phyloP scores from a whole-genome alignment of 2,797 vertebrate species.

The Hylomyscus alleni region DNA sequence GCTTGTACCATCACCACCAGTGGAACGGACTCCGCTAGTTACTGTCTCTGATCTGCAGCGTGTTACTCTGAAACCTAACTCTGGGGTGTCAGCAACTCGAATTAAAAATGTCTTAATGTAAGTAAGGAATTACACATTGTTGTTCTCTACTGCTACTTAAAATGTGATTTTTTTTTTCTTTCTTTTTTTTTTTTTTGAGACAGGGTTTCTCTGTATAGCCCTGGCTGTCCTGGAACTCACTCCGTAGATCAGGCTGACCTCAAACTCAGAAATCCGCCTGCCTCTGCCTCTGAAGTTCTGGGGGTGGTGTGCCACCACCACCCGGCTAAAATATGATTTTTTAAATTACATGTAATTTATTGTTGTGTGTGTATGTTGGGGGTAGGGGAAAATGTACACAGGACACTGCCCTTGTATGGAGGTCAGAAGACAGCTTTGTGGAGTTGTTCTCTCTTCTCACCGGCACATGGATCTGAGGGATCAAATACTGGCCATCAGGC shows the following conservation, averaged over 20 bases:
- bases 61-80: slow-evolving; percentile 88
- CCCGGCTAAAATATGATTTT: not conserved
- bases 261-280: no score
- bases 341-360: not conserved
- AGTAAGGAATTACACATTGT: slow-evolving; percentile 87
- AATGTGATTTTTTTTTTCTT: not conserved
- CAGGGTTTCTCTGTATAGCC: no score
- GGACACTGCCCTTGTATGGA: not conserved
- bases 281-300: no score
- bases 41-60: slow-evolving; percentile 91
- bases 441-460: not conserved
- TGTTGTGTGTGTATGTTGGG: not conserved
- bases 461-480: not conserved
- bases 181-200: no score
- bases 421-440: not conserved
- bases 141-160: slow-evolving; percentile 29
- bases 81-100: slow-evolving; percentile 79
- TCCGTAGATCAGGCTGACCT: no score
- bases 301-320: no score
- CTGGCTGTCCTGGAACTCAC: no score
- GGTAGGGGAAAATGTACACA: not conserved
- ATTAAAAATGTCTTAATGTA: slow-evolving; percentile 87
- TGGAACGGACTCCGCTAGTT: slow-evolving; percentile 85
- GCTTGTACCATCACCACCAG: slow-evolving; percentile 81
- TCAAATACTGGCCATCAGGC: not conserved